Evolutionary conservation across 2,888 invertebrate species (phyloP).

Genomic region (Lottia scabra): DNA sequence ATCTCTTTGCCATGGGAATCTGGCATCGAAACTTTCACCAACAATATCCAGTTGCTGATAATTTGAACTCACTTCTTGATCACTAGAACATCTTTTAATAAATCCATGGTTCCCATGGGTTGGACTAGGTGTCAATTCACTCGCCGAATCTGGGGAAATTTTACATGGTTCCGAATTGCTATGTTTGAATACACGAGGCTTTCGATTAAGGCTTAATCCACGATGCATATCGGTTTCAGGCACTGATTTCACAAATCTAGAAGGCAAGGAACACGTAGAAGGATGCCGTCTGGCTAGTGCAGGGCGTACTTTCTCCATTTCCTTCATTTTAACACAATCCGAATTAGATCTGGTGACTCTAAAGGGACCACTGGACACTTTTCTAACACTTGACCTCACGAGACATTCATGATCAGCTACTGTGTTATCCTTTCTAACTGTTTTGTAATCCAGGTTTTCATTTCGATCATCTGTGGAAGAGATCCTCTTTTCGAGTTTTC

Average conservation of each 20-base stretch:
- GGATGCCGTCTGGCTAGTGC: neutral
- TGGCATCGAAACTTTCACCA: conserved; percentile 53
- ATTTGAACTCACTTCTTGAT: conserved; percentile 8
- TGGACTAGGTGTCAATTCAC: neutral
- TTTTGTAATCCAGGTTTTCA: neutral
- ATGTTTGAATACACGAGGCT: neutral
- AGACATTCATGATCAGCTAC: no score
- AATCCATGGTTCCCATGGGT: neutral
- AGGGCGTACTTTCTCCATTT: neutral
- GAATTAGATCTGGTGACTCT: no score
- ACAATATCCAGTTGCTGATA: conserved; percentile 51
- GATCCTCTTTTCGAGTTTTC: neutral
- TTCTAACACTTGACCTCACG: no score
- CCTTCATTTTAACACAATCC: neutral
- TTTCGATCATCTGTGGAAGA: neutral
- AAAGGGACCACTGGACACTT: no score
- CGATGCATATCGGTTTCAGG: neutral
- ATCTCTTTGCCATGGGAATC: conserved; percentile 63
- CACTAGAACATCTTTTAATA: conserved; percentile 13
- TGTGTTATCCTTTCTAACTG: neutral
- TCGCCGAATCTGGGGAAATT: neutral
- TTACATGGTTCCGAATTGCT: neutral
- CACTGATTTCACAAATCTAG: neutral
- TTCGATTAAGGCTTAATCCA: neutral
- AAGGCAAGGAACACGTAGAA: neutral